Base-by-base conservation (phyloP, 2,113 vertebrate genomes). In the Gallinago undulata region DNA sequence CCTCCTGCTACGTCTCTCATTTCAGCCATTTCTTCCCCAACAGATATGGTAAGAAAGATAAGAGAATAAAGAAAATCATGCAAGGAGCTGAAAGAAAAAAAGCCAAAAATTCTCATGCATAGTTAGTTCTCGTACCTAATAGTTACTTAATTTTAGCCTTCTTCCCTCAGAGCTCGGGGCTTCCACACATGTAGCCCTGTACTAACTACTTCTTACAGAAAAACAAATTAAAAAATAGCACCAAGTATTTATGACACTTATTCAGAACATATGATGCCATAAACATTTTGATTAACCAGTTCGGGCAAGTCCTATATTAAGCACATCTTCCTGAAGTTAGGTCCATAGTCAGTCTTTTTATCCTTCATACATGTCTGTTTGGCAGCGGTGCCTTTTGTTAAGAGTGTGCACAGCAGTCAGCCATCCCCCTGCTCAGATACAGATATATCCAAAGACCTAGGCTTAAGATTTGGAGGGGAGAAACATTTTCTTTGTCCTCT, bases 361-460 rank as follows among this genome's bases (percentile, higher is more conserved):
- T 10, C 63, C 51, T 55, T 27, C 60, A 56, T 19, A 25, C 24
- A 4, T 5, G 23, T 2, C n/a, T 67, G 4, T 35, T n/a, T 22
- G 27, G 41, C 37, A 62, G 51, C 8, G 39, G 33, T 28, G 13
- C 5, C 9, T 53, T 82, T 23, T 39, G 21, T 1, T 33, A 59
- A 6, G 18, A 47, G 6, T 0, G 0, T 30, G 51, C 23, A 11
- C 18, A 56, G 50, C 56, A 56, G 7, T 24, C 45, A 62, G 31
- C 14, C 60, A 39, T 6, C 10, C 15, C 19, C 39, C 10, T 0
- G 0, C 41, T 37, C 64, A 57, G 12, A 9, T 15, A 31, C 28
- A 37, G 28, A 17, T 18, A 13, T 1, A 66, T 9, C 53, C 62
- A 63, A 55, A 79, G 27, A 43, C 6, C 43, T 28, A 60, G 35